A percentile compares a stretch with the other conserved stretches of the same genome.
Conservation (phyloP, 1,140 invertebrate genomes). For the Samia ricini region DNA sequence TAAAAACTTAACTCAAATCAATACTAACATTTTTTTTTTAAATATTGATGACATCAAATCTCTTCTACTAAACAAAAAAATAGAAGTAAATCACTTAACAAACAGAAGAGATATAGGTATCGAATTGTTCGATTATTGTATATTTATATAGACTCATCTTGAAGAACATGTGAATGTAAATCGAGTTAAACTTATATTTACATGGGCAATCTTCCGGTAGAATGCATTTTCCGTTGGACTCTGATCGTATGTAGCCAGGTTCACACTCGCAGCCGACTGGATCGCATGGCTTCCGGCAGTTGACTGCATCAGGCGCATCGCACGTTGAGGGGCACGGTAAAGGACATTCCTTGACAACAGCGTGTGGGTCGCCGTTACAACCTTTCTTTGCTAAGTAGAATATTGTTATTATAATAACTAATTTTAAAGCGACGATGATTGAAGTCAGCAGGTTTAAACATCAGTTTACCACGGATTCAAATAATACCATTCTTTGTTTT, state of each 20-base stretch:
- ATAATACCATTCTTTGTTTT: no score
- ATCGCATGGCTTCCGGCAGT: not conserved
- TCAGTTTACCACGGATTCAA: no score
- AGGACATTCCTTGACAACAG: conserved; percentile 5
- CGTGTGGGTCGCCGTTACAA: conserved; percentile 8
- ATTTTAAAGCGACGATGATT: no score
- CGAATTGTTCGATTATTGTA: not conserved
- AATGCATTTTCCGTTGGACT: conserved; percentile 15
- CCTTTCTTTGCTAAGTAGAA: not conserved
- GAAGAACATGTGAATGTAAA: not conserved
- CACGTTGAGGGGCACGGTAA: conserved; percentile 7
- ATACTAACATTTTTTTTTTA: no score
- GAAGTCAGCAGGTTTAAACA: no score
- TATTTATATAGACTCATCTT: not conserved
- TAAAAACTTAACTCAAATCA: no score
- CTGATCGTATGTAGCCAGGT: conserved; percentile 22
- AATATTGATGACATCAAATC: no score
- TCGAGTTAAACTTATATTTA: conserved; percentile 6
- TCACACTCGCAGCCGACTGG: conserved; percentile 28
- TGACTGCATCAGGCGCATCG: not conserved
- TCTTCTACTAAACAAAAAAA: no score
- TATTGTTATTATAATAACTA: not conserved
- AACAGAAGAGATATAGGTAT: no score
- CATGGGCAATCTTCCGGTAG: conserved; percentile 22
- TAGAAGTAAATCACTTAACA: no score